These are phyloP conservation scores for Hydra vulgaris DNA, from an alignment of 30 jellyfish, hydroid and myxozoan species.

Conservation along the genomic window DNA sequence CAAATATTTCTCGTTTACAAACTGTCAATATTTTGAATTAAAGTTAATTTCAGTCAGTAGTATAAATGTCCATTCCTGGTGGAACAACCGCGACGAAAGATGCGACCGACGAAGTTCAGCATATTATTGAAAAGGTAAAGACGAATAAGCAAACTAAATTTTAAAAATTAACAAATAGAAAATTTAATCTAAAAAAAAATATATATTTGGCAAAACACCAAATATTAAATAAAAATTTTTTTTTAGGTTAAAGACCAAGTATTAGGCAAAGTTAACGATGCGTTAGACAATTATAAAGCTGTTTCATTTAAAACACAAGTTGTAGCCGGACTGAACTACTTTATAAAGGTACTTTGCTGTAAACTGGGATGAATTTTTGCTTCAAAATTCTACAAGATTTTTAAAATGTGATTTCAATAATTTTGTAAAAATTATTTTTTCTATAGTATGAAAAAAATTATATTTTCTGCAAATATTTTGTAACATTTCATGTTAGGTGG, in stretches of 20 bases:
- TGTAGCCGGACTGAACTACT: slow-evolving; percentile 68
- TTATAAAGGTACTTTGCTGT: slow-evolving; percentile 38
- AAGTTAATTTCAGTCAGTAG: not conserved
- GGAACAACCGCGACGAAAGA: slow-evolving; percentile 25
- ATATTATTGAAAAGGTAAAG: slow-evolving; percentile 25
- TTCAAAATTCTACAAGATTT: too few species aligned
- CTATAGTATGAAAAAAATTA: not conserved
- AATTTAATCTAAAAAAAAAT: not conserved
- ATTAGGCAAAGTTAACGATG: not conserved
- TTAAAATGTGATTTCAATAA: too few species aligned
- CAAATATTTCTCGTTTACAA: not conserved
- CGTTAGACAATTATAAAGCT: slow-evolving; percentile 31
- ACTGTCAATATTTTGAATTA: not conserved
- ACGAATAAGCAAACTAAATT: too few species aligned
- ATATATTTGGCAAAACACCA: not conserved
- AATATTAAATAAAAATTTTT: too few species aligned
- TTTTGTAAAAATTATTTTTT: too few species aligned
- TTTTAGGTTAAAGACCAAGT: slow-evolving; percentile 25
- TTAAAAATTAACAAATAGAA: too few species aligned
- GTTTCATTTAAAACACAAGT: slow-evolving; percentile 40
- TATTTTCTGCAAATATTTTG: too few species aligned
- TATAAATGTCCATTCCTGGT: slow-evolving; percentile 9
- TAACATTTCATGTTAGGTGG: too few species aligned
- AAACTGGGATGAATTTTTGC: too few species aligned
- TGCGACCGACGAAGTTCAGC: slow-evolving; percentile 23